Base-by-base conservation (phyloP, 2,888 invertebrate genomes). In the Celastrina argiolus region DNA sequence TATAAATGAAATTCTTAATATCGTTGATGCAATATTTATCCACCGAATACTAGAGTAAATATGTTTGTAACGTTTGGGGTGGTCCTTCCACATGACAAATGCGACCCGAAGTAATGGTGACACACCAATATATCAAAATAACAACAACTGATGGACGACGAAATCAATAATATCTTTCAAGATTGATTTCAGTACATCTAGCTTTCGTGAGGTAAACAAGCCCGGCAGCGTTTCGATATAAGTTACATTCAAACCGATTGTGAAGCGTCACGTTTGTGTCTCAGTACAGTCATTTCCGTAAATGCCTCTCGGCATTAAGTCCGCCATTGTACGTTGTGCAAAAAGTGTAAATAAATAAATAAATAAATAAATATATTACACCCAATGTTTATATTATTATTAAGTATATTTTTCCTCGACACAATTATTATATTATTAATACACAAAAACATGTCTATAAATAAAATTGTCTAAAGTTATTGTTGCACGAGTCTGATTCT, bases 81-180 rank as follows among this genome's bases (percentile, higher is more conserved):
- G 51, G 51, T 22, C 18, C 51, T n/a, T 3, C 2, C 14, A 41
- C 22, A 5, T 22, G 22, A 51, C 51, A 51, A 22, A 51, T 51
- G 22, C 51, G 51, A 1, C 12, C 14, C 6, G 22, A 12, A 26
- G 51, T 26, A 51, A 12, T 26, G 22, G 22, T 51, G 51, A 51
- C 51, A 51, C 51, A 51, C 51, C 51, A 26, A 51, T 51, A 51
- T 51, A 51, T 14, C 51, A 22, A 26, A 51, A 51, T 26, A 51
- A 51, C 22, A 51, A 51, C 51, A 22, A 10, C 12, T 51, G 51
- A 26, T 51, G 51, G 51, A 51, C 51, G 51, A 51, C 51, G 51
- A 51, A 51, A 51, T 26, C 51, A 51, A 51, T 51, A 51, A 51
- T 22, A 22, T 51, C 22, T 51, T 51, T 51, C 22, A 51, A 51